A percentile compares a stretch with the other conserved stretches of the same genome.
Evolutionary conservation across 1,140 invertebrate genomes (phyloP).

Genomic region (Drosophila takahashii): DNA sequence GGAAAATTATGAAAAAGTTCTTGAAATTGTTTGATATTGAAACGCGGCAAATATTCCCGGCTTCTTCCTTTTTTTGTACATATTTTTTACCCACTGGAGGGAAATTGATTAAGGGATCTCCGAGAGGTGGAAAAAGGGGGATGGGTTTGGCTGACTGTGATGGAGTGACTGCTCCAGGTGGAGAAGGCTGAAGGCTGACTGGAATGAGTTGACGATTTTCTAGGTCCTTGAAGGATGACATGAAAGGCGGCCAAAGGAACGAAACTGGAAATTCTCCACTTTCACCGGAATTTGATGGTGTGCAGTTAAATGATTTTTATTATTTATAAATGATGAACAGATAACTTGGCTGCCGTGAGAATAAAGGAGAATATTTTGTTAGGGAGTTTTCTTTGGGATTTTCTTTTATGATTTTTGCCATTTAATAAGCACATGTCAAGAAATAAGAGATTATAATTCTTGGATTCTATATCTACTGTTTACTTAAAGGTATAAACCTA

Average conservation of each 20-base stretch:
- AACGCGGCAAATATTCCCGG: conserved; percentile 23
- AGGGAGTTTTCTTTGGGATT: too few species aligned
- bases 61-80: neutral
- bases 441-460: too few species aligned
- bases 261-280: conserved; percentile 9
- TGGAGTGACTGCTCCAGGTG: conserved; percentile 30
- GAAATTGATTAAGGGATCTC: conserved; percentile 37
- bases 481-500: neutral
- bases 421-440: too few species aligned
- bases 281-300: conserved; percentile 10
- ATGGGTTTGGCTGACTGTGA: conserved; percentile 3
- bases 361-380: neutral
- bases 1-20: conserved; percentile 54
- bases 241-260: neutral
- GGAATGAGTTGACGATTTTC: conserved; percentile 29
- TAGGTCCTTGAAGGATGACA: conserved; percentile 1
- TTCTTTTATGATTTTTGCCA: too few species aligned
- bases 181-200: conserved; percentile 4
- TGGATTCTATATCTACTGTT: neutral
- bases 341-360: neutral
- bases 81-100: conserved; percentile 6
- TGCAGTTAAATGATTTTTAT: conserved; percentile 23
- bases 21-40: conserved; percentile 53
- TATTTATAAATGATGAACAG: conserved; percentile 6
- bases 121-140: neutral